Conservation (phyloP, 2,888 invertebrate genomes). For the Ptilodon capucinus region DNA sequence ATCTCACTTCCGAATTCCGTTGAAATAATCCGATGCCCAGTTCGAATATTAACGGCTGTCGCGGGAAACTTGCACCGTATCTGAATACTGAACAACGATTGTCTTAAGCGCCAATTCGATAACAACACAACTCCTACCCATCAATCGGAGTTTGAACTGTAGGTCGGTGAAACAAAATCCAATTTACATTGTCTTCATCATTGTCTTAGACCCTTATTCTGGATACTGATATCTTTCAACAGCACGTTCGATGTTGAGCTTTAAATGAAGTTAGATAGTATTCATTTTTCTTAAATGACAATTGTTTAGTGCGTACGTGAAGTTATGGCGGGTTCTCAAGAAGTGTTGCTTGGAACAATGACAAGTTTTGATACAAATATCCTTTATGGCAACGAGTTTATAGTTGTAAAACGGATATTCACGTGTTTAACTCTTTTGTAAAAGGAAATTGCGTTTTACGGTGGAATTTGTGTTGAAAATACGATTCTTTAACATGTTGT, state of each 20-base stretch:
- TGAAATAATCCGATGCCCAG: slow-evolving; percentile 53
- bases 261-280: slow-evolving; percentile 17
- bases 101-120: slow-evolving; percentile 31
- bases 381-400: slow-evolving; percentile 49
- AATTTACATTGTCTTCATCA: slow-evolving; percentile 34
- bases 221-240: slow-evolving; percentile 28
- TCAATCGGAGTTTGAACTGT: slow-evolving; percentile 36
- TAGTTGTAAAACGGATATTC: slow-evolving; percentile 33
- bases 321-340: slow-evolving; percentile 42
- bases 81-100: slow-evolving; percentile 64
- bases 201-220: slow-evolving; percentile 39
- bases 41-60: slow-evolving; percentile 65
- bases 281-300: slow-evolving; percentile 1
- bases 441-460: background rate
- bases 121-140: slow-evolving; percentile 26
- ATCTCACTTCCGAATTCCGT: slow-evolving; percentile 24
- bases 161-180: slow-evolving; percentile 27
- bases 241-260: slow-evolving; percentile 31
- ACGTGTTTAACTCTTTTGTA: slow-evolving; percentile 9
- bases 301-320: slow-evolving; percentile 31
- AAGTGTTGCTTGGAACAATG: slow-evolving; percentile 47
- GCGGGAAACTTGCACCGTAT: slow-evolving; percentile 59
- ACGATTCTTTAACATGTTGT: no score
- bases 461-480: background rate
- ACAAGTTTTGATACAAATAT: slow-evolving; percentile 65